Conservation (phyloP, 92 coral and sea anemone species). For the Anthopleura xanthogrammica region DNA sequence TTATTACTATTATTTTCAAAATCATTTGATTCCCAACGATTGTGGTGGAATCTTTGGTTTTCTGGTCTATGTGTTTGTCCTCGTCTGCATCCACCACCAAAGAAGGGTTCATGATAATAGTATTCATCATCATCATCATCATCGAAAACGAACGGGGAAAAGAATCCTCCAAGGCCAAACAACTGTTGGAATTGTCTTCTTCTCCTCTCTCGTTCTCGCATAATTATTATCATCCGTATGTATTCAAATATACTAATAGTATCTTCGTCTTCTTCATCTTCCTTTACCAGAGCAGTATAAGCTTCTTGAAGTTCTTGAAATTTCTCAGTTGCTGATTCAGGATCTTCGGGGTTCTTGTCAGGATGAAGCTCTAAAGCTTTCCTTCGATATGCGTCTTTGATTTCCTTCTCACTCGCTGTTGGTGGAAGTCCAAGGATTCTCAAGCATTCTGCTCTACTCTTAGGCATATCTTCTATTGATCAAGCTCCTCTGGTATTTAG, state of each 20-base stretch:
- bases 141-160: background rate
- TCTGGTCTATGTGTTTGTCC: background rate
- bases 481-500: background rate
- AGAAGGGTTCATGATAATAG: background rate
- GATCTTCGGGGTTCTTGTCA: slow-evolving; percentile 70
- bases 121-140: background rate
- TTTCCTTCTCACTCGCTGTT: slow-evolving; percentile 67
- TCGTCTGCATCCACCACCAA: background rate
- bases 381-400: slow-evolving; percentile 61
- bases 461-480: slow-evolving; percentile 42
- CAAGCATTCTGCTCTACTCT: slow-evolving; percentile 57
- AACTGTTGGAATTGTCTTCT: background rate
- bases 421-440: slow-evolving; percentile 62
- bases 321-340: slow-evolving; percentile 52
- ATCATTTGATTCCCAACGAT: background rate
- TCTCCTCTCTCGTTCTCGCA: slow-evolving; percentile 1
- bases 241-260: background rate
- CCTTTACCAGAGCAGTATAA: slow-evolving; percentile 45
- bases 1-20: background rate
- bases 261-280: slow-evolving; percentile 9
- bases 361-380: slow-evolving; percentile 81
- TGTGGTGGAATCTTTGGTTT: background rate
- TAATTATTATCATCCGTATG: background rate
- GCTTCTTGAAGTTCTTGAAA: slow-evolving; percentile 71
- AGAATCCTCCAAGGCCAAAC: background rate